These are phyloP conservation scores for Leucozona laternaria DNA, from an alignment of 2,888 invertebrate genomes.

Conservation along the genomic window DNA sequence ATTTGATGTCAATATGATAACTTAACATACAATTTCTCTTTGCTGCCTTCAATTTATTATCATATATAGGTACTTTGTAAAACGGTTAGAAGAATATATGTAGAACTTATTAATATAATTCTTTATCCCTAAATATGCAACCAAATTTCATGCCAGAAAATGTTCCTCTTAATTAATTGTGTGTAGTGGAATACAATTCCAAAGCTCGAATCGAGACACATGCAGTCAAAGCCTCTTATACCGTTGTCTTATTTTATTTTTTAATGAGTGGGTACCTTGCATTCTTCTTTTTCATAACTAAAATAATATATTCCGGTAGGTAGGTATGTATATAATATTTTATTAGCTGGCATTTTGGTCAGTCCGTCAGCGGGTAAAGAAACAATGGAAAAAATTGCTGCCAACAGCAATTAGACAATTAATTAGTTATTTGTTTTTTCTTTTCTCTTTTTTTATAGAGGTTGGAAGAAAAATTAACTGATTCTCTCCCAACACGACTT, in stretches of 20 bases:
- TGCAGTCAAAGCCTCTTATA: not conserved
- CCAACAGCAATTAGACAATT: slow-evolving; percentile 51
- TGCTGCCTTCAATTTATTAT: too few relatives aligned
- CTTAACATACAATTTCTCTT: too few relatives aligned
- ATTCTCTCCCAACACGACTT: slow-evolving; percentile 36
- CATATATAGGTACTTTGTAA: too few relatives aligned
- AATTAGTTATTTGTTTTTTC: slow-evolving; percentile 48
- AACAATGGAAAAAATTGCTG: slow-evolving; percentile 16
- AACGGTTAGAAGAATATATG: too few relatives aligned
- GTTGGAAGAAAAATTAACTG: not conserved
- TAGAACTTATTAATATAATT: too few relatives aligned
- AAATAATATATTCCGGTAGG: not conserved
- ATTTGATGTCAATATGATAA: too few relatives aligned
- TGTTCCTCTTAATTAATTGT: too few relatives aligned
- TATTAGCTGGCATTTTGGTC: not conserved
- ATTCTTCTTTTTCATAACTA: not conserved
- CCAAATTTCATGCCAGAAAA: too few relatives aligned
- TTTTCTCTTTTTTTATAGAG: not conserved
- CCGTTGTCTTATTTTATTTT: not conserved
- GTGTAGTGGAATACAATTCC: too few relatives aligned
- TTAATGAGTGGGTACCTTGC: slow-evolving; percentile 1
- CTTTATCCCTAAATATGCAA: too few relatives aligned
- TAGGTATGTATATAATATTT: not conserved
- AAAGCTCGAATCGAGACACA: not conserved
- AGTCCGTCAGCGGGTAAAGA: not conserved